Base-by-base conservation (phyloP, 2,888 invertebrate species). In the Dryomyza anilis region DNA sequence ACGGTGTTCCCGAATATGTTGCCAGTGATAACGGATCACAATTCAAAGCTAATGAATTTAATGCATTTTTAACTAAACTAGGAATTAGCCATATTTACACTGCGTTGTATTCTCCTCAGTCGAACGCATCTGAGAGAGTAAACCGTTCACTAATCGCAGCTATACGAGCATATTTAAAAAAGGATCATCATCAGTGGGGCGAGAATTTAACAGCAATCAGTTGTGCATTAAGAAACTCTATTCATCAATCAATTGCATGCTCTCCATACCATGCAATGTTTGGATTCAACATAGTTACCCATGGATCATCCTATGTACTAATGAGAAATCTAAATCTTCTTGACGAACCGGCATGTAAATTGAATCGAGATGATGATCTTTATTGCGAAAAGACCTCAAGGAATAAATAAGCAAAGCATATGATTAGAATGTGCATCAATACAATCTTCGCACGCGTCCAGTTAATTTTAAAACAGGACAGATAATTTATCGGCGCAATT, bases 71-170 rank as follows among this genome's bases (percentile, higher is more conserved):
- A n/a, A n/a, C n/a, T 12, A 48, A 50, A 10, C 71, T 69, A 25
- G 63, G 68, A 7, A 60, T 69, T 1, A 63, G 55, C 21, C 60
- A 73, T 23, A 50, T 52, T 3, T 71, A 65, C 19, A 76, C 71
- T 43, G 69, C 74, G 0, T 46, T 65, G 19, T 79, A 80, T 65
- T 76, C 76, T 19, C 76, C 79, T 0, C 79, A 80, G 67, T 64
- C 65, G 3, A 80, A 80, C 65, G 75, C 77, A 3, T 76, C 75
- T 0, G 80, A 80, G 64, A 64, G 77, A 1, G 70, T 74, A 0
- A 79, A 81, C 62, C 60, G 74, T 25, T 73, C 74, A 0, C 50
- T 80, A 3, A 73, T 74, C 8, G 76, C 76, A 0, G 74, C 73
- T 59, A 72, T 80, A 12, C 16, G 64, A 21, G 25, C 64, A n/a